A percentile compares a stretch with the other conserved stretches of the same genome.
phyloP scores from a whole-genome alignment of 92 coral and sea anemone species.

The Heliopora coerulea region DNA sequence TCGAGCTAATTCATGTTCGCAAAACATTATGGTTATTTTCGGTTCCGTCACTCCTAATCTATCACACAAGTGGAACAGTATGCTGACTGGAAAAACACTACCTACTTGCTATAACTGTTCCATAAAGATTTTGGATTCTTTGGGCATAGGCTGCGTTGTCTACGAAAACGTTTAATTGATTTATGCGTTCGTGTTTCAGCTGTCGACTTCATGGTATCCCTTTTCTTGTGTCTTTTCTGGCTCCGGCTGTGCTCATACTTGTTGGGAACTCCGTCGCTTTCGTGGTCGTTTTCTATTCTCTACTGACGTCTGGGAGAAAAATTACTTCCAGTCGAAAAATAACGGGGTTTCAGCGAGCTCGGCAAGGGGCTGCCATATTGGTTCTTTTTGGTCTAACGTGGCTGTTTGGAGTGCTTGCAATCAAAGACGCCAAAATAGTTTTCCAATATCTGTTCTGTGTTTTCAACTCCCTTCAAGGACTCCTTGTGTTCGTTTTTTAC shows the following conservation, averaged over 20 bases:
- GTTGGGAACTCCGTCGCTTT: conserved; percentile 38
- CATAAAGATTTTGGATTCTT: neutral
- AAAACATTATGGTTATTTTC: too few species aligned
- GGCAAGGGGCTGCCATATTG: conserved; percentile 50
- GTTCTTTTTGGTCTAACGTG: conserved; percentile 53
- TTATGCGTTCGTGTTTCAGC: too few species aligned
- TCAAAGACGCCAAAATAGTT: conserved; percentile 45
- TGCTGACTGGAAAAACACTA: too few species aligned
- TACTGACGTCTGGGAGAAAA: conserved; percentile 19
- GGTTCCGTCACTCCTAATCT: too few species aligned
- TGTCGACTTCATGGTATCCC: conserved; percentile 53
- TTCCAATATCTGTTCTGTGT: conserved; percentile 55
- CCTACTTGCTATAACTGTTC: too few species aligned
- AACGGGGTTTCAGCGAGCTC: conserved; percentile 40
- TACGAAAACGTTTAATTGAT: too few species aligned
- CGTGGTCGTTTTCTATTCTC: conserved; percentile 29
- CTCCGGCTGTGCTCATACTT: conserved; percentile 44
- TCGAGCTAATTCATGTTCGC: too few species aligned
- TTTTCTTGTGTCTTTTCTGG: conserved; percentile 38
- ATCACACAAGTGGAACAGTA: too few species aligned
- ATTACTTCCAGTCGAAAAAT: conserved; percentile 42
- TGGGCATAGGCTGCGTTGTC: neutral
- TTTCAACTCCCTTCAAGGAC: conserved; percentile 56
- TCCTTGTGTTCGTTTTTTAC: conserved; percentile 51
- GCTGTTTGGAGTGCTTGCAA: conserved; percentile 51